A percentile compares a stretch with the other conserved stretches of the same genome.
Conservation (phyloP, 2,888 invertebrate species). For the Dolichopus griseipennis region DNA sequence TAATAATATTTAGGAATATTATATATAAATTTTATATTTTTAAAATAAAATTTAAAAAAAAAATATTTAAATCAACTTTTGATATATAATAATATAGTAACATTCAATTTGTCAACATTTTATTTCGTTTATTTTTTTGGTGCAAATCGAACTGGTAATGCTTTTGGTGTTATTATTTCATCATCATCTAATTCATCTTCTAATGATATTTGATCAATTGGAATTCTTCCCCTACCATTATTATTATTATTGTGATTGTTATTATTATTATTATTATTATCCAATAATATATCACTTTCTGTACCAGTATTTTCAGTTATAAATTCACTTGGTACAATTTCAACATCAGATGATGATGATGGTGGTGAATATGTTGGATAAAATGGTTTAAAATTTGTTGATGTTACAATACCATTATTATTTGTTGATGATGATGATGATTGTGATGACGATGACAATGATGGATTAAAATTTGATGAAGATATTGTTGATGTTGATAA, state of each 20-base stretch:
- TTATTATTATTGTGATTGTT: no score
- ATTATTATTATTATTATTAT: background rate
- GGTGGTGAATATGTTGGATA: background rate
- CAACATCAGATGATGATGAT: conserved; percentile 36
- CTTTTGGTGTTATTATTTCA: conserved; percentile 43
- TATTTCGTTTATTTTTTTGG: conserved; percentile 32
- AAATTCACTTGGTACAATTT: conserved; percentile 41
- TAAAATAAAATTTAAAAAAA: no score
- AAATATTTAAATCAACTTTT: no score
- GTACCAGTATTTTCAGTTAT: conserved; percentile 37
- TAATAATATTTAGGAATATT: no score
- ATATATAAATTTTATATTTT: no score
- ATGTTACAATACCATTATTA: background rate
- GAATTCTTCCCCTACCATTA: background rate
- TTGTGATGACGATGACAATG: conserved; percentile 18
- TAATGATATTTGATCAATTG: conserved; percentile 30
- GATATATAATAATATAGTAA: no score
- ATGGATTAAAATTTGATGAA: conserved; percentile 21
- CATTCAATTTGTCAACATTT: no score
- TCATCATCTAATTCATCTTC: conserved; percentile 40
- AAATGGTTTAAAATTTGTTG: conserved; percentile 2
- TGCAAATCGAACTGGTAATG: conserved; percentile 40
- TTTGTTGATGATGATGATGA: background rate
- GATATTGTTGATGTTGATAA: conserved; percentile 24
- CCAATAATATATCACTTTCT: conserved; percentile 23